Base-by-base conservation (phyloP, 1,140 invertebrate genomes). In the Cardiocondyla obscurior region DNA sequence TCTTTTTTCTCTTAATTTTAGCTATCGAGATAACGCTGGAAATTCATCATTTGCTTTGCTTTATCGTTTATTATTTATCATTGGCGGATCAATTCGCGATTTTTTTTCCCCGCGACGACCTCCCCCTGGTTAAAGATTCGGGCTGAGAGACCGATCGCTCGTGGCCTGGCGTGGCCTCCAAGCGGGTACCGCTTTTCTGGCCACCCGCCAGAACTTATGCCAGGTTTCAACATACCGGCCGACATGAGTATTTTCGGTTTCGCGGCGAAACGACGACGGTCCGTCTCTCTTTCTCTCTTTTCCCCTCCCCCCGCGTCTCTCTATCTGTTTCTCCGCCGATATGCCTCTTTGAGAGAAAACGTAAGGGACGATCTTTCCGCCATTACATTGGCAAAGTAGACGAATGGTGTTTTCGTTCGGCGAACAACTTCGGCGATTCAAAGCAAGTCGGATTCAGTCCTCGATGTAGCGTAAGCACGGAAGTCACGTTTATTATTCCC, bases 161-260 rank as follows among this genome's bases (percentile, higher is more conserved):
- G 82, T 89, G 84, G 89, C 88, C 86, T 90, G 88, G 73, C 73
- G 81, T 88, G 88, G 89, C 86, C 89, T 90, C 89, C 73, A 88
- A 86, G 62, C 70, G 81, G 84, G 81, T 76, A 82, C 81, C 84
- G 81, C 65, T 90, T 62, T 64, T 72, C 85, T 90, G 91, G 90
- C 85, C 83, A n/a, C n/a, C 19, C 44, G 89, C 91, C 91, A 92
- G 73, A 91, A 90, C 91, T 92, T 92, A 92, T 92, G 91, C 91
- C 91, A 92, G 90, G 88, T 92, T 92, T 92, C 91, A 89, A 92
- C 90, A 92, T 92, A 90, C 90, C 89, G 87, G 88, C 89, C 92
- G 89, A 92, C 92, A 92, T 91, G 92, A 92, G 93, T 94, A 94
- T 94, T 94, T 94, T 94, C 91, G 93, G 93, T 92, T 92, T 93